These are phyloP conservation scores for Catajapyx aquilonaris DNA, from an alignment of 1,140 invertebrate genomes.

Conservation along the genomic window DNA sequence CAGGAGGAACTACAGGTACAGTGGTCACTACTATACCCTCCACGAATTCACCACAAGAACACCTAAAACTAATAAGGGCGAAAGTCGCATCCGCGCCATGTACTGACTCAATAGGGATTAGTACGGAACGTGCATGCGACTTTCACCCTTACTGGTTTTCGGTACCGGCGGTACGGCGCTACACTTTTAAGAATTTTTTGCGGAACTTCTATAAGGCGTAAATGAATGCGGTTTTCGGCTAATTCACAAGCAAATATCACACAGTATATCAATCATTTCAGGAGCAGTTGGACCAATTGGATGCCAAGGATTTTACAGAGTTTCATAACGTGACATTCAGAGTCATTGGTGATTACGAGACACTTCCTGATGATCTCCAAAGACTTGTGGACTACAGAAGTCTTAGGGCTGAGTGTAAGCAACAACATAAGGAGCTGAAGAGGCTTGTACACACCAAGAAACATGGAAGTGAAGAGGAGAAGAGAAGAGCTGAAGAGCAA, in stretches of 20 bases:
- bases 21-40: not conserved
- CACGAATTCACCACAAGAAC: not conserved
- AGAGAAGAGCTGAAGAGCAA: too few species aligned
- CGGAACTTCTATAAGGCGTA: too few species aligned
- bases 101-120: not conserved
- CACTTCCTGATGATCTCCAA: constrained; percentile 23
- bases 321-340: constrained; percentile 19
- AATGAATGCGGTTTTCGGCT: too few species aligned
- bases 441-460: constrained; percentile 4
- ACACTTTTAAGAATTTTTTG: too few species aligned
- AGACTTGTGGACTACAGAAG: constrained; percentile 17
- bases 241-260: too few species aligned
- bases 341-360: constrained; percentile 21
- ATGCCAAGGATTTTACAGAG: too few species aligned
- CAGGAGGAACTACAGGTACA: constrained; percentile 4
- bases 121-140: too few species aligned
- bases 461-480: constrained; percentile 9
- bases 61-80: not conserved
- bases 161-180: not conserved
- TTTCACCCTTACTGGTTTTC: constrained; percentile 1
- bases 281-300: too few species aligned
- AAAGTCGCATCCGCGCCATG: not conserved
- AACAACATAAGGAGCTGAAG: constrained; percentile 9
- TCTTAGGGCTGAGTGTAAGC: constrained; percentile 8
- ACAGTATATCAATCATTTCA: too few species aligned